Conservation (phyloP, 2,113 vertebrate genomes). For the Meleagris gallopavo region DNA sequence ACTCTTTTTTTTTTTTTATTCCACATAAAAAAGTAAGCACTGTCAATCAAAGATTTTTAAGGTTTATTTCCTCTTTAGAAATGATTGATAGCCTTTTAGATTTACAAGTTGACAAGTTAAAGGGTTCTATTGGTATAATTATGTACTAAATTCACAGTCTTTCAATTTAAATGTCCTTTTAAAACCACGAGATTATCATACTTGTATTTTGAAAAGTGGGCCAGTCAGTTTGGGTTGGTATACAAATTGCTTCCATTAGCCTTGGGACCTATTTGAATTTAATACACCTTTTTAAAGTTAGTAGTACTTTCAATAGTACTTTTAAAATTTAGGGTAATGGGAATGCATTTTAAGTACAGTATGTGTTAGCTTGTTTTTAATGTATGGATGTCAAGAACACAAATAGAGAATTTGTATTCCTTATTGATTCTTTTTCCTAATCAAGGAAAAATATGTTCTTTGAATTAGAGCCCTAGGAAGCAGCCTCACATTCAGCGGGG, state of each 20-base stretch:
- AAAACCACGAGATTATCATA: conserved; percentile 87
- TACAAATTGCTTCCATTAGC: conserved; percentile 90
- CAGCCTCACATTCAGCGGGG: fast-evolving
- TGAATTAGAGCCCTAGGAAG: background rate
- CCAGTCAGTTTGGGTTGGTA: conserved; percentile 87
- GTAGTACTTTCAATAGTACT: conserved; percentile 79
- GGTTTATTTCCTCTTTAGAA: conserved; percentile 87
- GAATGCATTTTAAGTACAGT: conserved; percentile 81
- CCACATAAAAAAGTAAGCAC: conserved; percentile 85
- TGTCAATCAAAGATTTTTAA: conserved; percentile 90
- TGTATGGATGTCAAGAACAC: conserved; percentile 74
- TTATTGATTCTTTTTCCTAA: conserved; percentile 36
- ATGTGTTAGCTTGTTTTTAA: conserved; percentile 79
- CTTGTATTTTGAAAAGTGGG: conserved; percentile 88
- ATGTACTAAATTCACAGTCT: conserved; percentile 89
- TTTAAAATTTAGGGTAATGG: conserved; percentile 84
- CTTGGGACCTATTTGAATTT: conserved; percentile 88
- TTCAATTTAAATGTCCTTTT: conserved; percentile 91
- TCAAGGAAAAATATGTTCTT: background rate
- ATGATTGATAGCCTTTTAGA: conserved; percentile 91
- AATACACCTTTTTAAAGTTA: conserved; percentile 83
- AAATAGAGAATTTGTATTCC: conserved; percentile 70
- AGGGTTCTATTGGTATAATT: conserved; percentile 91
- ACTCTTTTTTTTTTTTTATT: conserved; percentile 64
- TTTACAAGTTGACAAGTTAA: conserved; percentile 91